Evolutionary conservation across 1,140 invertebrate species (phyloP).

Genomic region (Drosophila repleta): DNA sequence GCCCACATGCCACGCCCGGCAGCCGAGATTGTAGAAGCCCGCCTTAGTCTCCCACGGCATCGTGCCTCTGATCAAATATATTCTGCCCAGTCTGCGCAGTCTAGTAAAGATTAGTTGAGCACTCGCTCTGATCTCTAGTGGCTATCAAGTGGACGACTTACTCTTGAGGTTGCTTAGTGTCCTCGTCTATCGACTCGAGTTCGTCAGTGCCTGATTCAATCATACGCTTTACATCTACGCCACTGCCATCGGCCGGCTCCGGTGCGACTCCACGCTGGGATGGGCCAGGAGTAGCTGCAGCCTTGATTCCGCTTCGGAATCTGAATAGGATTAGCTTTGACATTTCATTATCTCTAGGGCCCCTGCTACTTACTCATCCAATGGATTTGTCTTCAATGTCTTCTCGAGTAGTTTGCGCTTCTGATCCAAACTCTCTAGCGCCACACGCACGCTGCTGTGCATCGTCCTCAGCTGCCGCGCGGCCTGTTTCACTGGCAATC

Average conservation of each 20-base stretch:
- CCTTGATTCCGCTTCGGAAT: too few relatives aligned
- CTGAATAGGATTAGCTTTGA: too few relatives aligned
- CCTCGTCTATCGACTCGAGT: too few relatives aligned
- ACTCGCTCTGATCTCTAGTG: too few relatives aligned
- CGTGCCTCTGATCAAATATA: background rate
- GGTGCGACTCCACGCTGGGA: too few relatives aligned
- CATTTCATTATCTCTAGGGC: too few relatives aligned
- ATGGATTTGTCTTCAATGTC: slow-evolving; percentile 88
- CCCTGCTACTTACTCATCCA: slow-evolving; percentile 88
- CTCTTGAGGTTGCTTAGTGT: background rate
- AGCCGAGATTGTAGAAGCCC: background rate
- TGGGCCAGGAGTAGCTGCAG: too few relatives aligned
- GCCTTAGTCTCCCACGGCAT: background rate
- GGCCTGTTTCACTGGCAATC: background rate
- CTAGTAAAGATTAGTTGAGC: background rate
- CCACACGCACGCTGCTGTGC: too few relatives aligned
- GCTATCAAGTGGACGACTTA: background rate
- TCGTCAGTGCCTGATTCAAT: background rate
- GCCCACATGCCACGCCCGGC: slow-evolving; percentile 20
- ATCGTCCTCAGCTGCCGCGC: too few relatives aligned
- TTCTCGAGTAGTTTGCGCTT: slow-evolving; percentile 88
- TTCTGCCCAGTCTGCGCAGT: background rate
- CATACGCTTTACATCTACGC: too few relatives aligned
- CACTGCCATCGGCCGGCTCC: too few relatives aligned
- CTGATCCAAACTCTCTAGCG: too few relatives aligned